A percentile compares a stretch with the other conserved stretches of the same genome.
phyloP scores from a whole-genome alignment of 2,113 vertebrate species.

The Paracanthobrama guichenoti region DNA sequence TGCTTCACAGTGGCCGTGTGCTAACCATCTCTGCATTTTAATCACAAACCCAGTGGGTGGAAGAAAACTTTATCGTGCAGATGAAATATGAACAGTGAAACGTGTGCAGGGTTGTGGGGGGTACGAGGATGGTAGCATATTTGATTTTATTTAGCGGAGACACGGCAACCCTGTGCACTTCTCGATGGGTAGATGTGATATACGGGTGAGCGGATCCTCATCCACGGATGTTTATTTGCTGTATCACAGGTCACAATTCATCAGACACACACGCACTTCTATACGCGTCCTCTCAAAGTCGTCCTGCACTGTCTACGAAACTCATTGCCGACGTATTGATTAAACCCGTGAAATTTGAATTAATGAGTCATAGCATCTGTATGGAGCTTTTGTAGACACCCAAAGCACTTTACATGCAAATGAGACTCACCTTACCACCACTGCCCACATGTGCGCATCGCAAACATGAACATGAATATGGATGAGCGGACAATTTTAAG shows the following conservation, averaged over 20 bases:
- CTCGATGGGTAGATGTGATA: neutral
- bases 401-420: constrained; percentile 44
- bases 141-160: constrained; percentile 22
- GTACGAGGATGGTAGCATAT: neutral
- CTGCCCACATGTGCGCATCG: constrained; percentile 29
- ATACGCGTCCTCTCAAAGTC: neutral
- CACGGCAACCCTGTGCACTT: neutral
- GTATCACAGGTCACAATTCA: constrained; percentile 16
- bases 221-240: neutral
- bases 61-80: constrained; percentile 6
- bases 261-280: neutral
- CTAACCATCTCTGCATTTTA: constrained; percentile 25
- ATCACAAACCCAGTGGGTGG: constrained; percentile 36
- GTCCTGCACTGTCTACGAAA: neutral
- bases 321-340: constrained; percentile 19
- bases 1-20: constrained; percentile 14
- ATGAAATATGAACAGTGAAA: constrained; percentile 30
- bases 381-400: constrained; percentile 28
- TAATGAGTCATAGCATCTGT: constrained; percentile 42
- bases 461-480: constrained; percentile 45
- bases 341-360: constrained; percentile 24
- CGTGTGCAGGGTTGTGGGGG: neutral
- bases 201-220: neutral
- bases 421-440: constrained; percentile 32
- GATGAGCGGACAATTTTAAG: constrained; percentile 23